Evolutionary conservation across 2,888 invertebrate genomes (phyloP).

Genomic region (Torymus auratus): DNA sequence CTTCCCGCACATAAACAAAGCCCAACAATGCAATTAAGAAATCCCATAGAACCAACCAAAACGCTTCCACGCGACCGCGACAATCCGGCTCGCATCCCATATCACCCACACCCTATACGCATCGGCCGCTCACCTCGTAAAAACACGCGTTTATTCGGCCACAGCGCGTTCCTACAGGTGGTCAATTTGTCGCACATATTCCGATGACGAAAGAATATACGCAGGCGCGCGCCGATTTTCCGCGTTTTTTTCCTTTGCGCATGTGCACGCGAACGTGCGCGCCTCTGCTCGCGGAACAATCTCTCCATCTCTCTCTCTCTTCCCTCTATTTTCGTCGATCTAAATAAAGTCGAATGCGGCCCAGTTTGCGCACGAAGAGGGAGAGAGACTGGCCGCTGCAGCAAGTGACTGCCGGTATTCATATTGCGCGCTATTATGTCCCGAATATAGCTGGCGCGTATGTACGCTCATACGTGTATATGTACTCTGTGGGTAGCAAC

Average conservation of each 20-base stretch:
- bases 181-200: constrained; percentile 41
- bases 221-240: constrained; percentile 15
- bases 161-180: constrained; percentile 26
- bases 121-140: neutral
- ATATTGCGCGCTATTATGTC: constrained; percentile 65
- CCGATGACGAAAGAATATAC: constrained; percentile 32
- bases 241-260: constrained; percentile 38
- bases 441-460: constrained; percentile 68
- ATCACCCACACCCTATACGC: too few species aligned
- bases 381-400: constrained; percentile 64
- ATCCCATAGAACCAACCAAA: neutral
- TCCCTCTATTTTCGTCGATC: constrained; percentile 69
- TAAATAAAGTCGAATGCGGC: constrained; percentile 74
- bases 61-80: too few species aligned
- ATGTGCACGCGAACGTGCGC: too few species aligned
- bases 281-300: neutral
- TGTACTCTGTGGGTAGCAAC: too few species aligned
- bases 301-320: constrained; percentile 45
- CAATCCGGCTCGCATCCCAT: too few species aligned
- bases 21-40: constrained; percentile 26
- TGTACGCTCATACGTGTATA: constrained; percentile 31
- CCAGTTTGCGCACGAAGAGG: constrained; percentile 65
- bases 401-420: constrained; percentile 58
- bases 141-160: constrained; percentile 20
- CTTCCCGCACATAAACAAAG: neutral